phyloP scores from a whole-genome alignment of 2,113 vertebrate species.

The Columbina picui region DNA sequence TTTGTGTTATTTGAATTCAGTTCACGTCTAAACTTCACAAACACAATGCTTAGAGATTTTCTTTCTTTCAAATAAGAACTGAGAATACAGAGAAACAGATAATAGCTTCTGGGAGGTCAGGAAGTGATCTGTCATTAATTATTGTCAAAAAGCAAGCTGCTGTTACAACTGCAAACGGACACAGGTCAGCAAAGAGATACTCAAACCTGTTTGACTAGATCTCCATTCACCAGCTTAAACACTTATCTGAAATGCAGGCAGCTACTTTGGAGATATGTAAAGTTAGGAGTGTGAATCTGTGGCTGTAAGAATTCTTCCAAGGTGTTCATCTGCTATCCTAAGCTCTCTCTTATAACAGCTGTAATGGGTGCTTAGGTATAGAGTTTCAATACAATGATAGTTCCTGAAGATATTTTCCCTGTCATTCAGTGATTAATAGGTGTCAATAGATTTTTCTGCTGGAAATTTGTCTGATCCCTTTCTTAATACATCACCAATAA shows the following conservation, averaged over 20 bases:
- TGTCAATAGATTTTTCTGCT: background rate
- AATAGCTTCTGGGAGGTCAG: background rate
- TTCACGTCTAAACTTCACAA: background rate
- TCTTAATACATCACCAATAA: background rate
- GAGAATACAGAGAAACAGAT: slow-evolving; percentile 19
- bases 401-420: background rate
- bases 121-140: background rate
- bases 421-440: background rate
- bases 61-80: slow-evolving; percentile 5
- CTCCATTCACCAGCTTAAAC: background rate
- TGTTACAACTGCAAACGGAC: background rate
- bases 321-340: accelerated
- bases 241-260: background rate
- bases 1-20: background rate
- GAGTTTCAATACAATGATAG: background rate
- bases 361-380: background rate
- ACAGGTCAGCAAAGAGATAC: background rate
- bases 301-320: background rate
- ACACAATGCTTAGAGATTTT: background rate
- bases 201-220: background rate
- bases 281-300: background rate
- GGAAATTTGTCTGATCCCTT: background rate
- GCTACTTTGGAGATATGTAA: background rate
- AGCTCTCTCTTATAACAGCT: background rate
- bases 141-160: background rate